Evolutionary conservation across 1,140 invertebrate species (phyloP).

Genomic region (Diachasma alloeum): DNA sequence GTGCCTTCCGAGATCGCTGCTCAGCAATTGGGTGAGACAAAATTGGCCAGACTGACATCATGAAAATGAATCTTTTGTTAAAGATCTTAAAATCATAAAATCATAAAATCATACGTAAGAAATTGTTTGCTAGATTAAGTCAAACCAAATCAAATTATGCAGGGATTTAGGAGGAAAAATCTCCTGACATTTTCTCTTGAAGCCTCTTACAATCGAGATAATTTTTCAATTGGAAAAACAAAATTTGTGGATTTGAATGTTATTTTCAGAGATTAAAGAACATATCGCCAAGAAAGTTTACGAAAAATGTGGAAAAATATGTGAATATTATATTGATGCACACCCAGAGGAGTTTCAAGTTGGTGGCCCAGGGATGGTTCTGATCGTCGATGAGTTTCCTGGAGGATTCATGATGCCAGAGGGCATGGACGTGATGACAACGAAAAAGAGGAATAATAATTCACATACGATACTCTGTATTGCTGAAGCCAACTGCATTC

Average conservation of each 20-base stretch:
- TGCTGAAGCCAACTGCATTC: conserved; percentile 58
- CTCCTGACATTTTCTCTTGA: background rate
- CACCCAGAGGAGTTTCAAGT: conserved; percentile 60
- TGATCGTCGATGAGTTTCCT: conserved; percentile 65
- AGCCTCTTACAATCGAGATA: background rate
- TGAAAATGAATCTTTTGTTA: no score
- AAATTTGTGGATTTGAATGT: background rate
- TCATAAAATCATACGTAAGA: no score
- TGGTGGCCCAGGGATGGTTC: conserved; percentile 57
- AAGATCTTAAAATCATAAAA: background rate
- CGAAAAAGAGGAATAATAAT: conserved; percentile 60
- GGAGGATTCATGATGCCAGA: conserved; percentile 58
- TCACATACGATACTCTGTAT: conserved; percentile 64
- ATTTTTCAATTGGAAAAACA: background rate
- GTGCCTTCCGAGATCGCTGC: conserved; percentile 52
- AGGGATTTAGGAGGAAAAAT: no score
- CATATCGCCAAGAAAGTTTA: conserved; percentile 61
- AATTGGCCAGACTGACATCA: no score
- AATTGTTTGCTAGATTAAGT: no score
- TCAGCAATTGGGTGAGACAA: conserved; percentile 48
- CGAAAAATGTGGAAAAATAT: conserved; percentile 57
- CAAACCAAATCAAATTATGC: no score
- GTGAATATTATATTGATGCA: conserved; percentile 55
- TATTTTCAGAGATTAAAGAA: conserved; percentile 58
- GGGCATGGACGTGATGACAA: conserved; percentile 41